These are phyloP conservation scores for Aleiodes alternator DNA, from an alignment of 2,888 invertebrate genomes.

Conservation along the genomic window DNA sequence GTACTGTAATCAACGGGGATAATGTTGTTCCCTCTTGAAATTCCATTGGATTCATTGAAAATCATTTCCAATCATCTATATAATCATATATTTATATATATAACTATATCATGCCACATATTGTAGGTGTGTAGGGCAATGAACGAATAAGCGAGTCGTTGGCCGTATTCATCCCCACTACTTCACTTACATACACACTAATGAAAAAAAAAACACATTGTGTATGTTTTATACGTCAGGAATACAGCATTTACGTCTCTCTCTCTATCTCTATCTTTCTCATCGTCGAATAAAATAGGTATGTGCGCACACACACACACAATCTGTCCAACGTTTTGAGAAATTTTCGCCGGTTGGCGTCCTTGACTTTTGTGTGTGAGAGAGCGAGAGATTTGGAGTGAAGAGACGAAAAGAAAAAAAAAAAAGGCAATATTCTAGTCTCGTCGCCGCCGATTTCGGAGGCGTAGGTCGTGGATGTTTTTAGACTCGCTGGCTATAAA, in stretches of 20 bases:
- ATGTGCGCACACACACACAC: background rate
- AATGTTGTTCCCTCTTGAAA: no score
- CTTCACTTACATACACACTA: background rate
- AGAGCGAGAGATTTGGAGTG: constrained; percentile 17
- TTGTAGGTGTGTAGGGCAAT: constrained; percentile 30
- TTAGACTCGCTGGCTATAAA: constrained; percentile 45
- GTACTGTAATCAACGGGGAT: no score
- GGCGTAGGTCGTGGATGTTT: constrained; percentile 56
- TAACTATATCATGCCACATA: background rate
- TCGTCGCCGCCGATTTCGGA: constrained; percentile 53
- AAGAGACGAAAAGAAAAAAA: constrained; percentile 19
- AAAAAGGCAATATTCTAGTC: constrained; percentile 52
- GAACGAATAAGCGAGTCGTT: constrained; percentile 23
- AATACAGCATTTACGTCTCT: no score
- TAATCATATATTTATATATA: constrained; percentile 12
- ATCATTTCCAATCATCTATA: background rate
- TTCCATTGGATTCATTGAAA: background rate
- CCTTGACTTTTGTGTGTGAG: constrained; percentile 52
- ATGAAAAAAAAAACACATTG: background rate
- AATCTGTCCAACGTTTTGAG: constrained; percentile 21
- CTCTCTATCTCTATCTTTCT: no score
- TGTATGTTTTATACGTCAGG: background rate
- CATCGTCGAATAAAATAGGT: background rate
- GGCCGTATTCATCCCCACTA: constrained; percentile 19
- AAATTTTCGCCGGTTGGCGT: constrained; percentile 43